Base-by-base conservation (phyloP, 2,113 vertebrate genomes). In the Oncorhynchus kisutch region DNA sequence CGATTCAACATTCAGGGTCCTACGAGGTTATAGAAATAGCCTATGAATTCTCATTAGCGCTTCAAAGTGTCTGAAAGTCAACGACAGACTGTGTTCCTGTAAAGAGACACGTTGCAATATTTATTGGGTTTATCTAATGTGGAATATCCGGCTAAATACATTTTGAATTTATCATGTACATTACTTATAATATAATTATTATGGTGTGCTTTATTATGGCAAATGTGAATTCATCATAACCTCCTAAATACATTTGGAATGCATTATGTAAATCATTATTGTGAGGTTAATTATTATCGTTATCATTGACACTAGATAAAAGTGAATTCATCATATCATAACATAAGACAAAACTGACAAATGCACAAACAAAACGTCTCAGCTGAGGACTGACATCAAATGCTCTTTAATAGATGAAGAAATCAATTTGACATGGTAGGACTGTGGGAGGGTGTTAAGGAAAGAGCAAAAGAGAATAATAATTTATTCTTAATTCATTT, bases 351-450 rank as follows among this genome's bases (percentile, higher is more conserved):
- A 57, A 57, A 57, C 54, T 6, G 54, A 18, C 54, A 57, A 57
- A 57, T 54, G 34, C 6, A 39, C 34, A 39, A 39, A 39, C 34
- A 39, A 39, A 39, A 39, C 11, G 39, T 45, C 39, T 45, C 39
- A 11, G 39, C 39, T 45, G 20, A 57, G 77, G 72, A 57, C 70
- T 72, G 31, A 64, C 77, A 81, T 76, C 60, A 71, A 59, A 72
- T 70, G 60, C 49, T 25, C 64, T 77, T 73, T 54, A 39, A 39
- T 39, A 9, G 69, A 65, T 29, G 14, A 9, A 59, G 49, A 45
- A 77, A 75, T 79, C 72, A 45, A 77, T 84, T 81, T 77, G 12
- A 78, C 71, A 77, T 67, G 45, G 25, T 34, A 31, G 64, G 11
- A 57, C 34, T 25, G 45, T 45, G 39, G 64, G 29, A 72, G 22